Evolutionary conservation across 2,888 invertebrate species (phyloP).

Genomic region (Petrophora chlorosata): DNA sequence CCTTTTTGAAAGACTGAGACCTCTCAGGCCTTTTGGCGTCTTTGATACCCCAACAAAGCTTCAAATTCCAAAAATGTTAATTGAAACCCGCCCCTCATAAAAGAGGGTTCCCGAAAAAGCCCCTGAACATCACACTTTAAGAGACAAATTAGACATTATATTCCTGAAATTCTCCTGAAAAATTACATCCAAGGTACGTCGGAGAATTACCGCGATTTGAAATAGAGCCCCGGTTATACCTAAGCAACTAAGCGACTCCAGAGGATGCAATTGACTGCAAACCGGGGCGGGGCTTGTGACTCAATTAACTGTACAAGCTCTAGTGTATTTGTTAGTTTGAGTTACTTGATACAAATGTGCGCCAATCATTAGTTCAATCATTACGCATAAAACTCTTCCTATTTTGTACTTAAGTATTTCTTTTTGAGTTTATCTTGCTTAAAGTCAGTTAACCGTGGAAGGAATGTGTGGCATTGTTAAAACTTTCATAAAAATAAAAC

Average conservation of each 20-base stretch:
- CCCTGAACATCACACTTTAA: slow-evolving; percentile 13
- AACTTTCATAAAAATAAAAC: no score
- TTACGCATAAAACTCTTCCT: no score
- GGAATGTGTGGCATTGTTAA: no score
- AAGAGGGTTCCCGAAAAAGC: slow-evolving; percentile 5
- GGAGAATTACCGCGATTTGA: slow-evolving; percentile 12
- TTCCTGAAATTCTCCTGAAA: slow-evolving; percentile 10
- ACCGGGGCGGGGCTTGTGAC: no score
- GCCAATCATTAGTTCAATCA: no score
- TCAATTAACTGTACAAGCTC: no score
- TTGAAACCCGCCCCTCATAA: slow-evolving; percentile 7
- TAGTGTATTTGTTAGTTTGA: no score
- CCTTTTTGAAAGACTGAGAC: neutral
- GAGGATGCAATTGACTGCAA: no score
- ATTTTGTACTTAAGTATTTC: no score
- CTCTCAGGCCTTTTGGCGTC: neutral
- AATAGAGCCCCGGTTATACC: slow-evolving; percentile 1
- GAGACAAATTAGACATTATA: slow-evolving; percentile 17
- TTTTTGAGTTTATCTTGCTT: no score
- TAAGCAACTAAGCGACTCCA: neutral
- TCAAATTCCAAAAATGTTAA: slow-evolving; percentile 3
- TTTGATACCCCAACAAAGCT: neutral
- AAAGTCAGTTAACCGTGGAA: no score
- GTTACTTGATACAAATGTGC: no score
- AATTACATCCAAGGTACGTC: slow-evolving; percentile 14